Evolutionary conservation across 1,140 invertebrate genomes (phyloP).

Genomic region (Drosophila ironensis): DNA sequence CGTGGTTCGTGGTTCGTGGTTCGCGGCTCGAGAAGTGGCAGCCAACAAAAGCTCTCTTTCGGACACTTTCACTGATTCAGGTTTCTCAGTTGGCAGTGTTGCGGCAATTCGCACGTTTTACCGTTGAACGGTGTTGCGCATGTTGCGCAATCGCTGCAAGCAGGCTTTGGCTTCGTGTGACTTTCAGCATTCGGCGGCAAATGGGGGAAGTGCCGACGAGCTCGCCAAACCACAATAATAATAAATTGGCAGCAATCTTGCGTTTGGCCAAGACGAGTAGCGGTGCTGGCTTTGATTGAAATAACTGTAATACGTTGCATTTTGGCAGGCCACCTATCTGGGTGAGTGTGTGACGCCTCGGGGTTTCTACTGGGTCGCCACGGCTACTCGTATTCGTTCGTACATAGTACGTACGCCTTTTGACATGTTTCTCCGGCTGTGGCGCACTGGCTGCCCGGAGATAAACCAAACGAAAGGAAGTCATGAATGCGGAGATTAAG

Average conservation of each 20-base stretch:
- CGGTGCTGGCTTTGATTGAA: constrained; percentile 59
- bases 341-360: constrained; percentile 68
- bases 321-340: constrained; percentile 65
- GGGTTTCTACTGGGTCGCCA: constrained; percentile 10
- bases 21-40: too few relatives aligned
- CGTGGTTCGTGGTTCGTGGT: constrained; percentile 48
- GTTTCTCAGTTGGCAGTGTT: constrained; percentile 54
- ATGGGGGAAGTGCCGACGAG: constrained; percentile 8
- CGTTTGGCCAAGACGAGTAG: constrained; percentile 48
- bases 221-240: constrained; percentile 33
- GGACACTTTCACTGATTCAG: constrained; percentile 67
- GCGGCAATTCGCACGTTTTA: constrained; percentile 47
- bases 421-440: constrained; percentile 29
- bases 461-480: constrained; percentile 64
- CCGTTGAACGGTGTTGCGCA: constrained; percentile 42
- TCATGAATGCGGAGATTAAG: constrained; percentile 33
- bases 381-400: constrained; percentile 4
- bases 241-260: constrained; percentile 50
- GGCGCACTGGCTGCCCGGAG: neutral
- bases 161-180: constrained; percentile 1
- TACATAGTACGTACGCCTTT: constrained; percentile 40
- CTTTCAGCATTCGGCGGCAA: neutral
- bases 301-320: constrained; percentile 77
- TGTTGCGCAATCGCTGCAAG: constrained; percentile 9
- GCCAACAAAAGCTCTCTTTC: constrained; percentile 20